Conservation (phyloP, 2,113 vertebrate species). For the Dicrurus megarhynchus region DNA sequence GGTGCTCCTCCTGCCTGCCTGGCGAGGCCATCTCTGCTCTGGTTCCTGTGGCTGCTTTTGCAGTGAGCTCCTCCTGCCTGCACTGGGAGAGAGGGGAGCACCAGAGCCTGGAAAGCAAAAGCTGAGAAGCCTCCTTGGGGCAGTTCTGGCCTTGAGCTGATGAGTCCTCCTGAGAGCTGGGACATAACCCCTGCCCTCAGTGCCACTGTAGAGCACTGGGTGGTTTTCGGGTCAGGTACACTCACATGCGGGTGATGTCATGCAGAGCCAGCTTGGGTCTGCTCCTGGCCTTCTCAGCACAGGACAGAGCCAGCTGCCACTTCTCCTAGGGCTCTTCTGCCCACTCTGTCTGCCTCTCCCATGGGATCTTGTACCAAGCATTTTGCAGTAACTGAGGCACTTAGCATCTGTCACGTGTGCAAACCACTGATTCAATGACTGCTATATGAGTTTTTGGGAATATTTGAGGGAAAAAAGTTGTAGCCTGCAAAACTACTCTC, state of each 20-base stretch:
- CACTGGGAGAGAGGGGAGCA: accelerated
- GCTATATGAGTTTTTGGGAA: background rate
- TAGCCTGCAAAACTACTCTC: background rate
- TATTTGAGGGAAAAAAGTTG: too few species aligned
- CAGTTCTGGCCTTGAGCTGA: background rate
- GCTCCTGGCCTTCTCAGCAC: accelerated
- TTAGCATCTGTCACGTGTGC: background rate
- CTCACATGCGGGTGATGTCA: accelerated
- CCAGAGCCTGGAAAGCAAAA: background rate
- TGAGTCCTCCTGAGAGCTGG: background rate
- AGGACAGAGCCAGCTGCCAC: background rate
- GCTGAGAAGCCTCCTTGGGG: background rate
- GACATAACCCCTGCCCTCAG: background rate
- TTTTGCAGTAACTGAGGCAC: background rate
- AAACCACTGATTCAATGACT: background rate
- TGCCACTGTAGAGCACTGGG: accelerated
- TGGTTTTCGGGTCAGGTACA: accelerated
- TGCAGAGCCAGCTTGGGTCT: background rate
- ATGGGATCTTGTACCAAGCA: background rate
- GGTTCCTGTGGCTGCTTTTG: background rate
- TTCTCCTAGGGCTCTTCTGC: background rate
- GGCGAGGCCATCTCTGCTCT: background rate
- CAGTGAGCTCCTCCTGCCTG: background rate
- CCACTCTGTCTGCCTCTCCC: accelerated
- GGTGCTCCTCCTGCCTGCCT: accelerated